These are phyloP conservation scores for Phodopus roborovskii DNA, from an alignment of 2,113 vertebrate species.

Conservation along the genomic window DNA sequence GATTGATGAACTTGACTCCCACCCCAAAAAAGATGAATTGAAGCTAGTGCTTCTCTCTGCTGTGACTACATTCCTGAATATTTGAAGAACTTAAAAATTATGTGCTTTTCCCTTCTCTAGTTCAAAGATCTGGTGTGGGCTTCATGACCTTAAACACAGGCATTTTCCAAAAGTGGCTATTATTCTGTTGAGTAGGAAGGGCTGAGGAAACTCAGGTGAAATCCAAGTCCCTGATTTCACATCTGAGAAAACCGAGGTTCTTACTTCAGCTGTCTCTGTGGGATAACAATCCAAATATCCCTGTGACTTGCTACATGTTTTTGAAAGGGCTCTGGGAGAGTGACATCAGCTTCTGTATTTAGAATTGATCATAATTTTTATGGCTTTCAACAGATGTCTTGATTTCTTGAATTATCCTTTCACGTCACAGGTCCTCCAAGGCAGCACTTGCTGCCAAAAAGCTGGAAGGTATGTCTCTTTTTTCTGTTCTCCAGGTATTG, in stretches of 20 bases:
- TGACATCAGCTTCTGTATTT: slow-evolving; percentile 81
- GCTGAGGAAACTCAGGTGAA: background rate
- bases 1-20: background rate
- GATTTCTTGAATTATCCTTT: slow-evolving; percentile 81
- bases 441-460: slow-evolving; percentile 63
- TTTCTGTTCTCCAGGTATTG: slow-evolving; percentile 72
- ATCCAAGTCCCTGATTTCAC: slow-evolving; percentile 31
- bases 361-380: slow-evolving; percentile 78
- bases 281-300: slow-evolving; percentile 65
- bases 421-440: slow-evolving; percentile 70
- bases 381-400: slow-evolving; percentile 81
- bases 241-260: slow-evolving; percentile 20
- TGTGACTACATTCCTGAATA: background rate
- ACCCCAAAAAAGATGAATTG: too few relatives aligned
- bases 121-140: background rate
- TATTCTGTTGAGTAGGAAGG: background rate
- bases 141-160: background rate
- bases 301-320: slow-evolving; percentile 67
- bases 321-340: slow-evolving; percentile 72
- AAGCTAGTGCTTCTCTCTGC: background rate
- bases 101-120: background rate
- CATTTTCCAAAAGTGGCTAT: slow-evolving; percentile 2
- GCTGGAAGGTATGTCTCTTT: slow-evolving; percentile 68
- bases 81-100: background rate
- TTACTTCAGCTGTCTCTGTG: slow-evolving; percentile 51